Evolutionary conservation across 2,888 invertebrate genomes (phyloP), one percentile per base, ranked within the genome.

Genomic region (Lumbricus terrestris): DNA sequence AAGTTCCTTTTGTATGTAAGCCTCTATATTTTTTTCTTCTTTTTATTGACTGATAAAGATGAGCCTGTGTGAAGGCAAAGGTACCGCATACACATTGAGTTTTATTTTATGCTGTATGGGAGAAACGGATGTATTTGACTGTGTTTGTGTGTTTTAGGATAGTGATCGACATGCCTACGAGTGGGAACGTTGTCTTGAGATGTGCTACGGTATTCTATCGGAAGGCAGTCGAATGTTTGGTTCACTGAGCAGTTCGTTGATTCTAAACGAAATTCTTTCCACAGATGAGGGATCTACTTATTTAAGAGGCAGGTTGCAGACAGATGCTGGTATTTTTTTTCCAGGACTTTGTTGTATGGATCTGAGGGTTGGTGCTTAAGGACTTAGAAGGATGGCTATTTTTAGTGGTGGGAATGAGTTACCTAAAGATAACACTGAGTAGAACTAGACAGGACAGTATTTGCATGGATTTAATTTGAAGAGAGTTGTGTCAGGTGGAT

Each of bases 181-280:
- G 91, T 96, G 95, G 96, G 93, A 93, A 91, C 93, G 94, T 42
- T 95, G 95, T 91, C 93, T 96, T 93, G 95, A 96, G 93, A 96
- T 95, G 92, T 96, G 96, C 93, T 94, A 96, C 83, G 93, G 95
- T 88, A 93, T 96, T 89, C 94, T 96, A 88, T 95, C 95, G 93
- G 95, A 96, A 91, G 96, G 96, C 82, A 95, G 95, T 90, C 95
- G 95, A 92, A 95, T 96, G 91, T 96, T 96, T 93, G 96, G 95
- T 92, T 95, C 95, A 89, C 95, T 96, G 91, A 95, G 95, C 89
- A 95, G 95, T 82, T 95, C 96, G 91, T 93, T 95, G 88, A 95
- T 96, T 54, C 95, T 96, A 88, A 95, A 95, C 90, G 96, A 96
- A 94, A 95, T 96, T 34, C 94, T 96, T 89, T 94, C 95, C 35